These are phyloP conservation scores for Thamnaconus septentrionalis DNA, from an alignment of 2,113 vertebrate species.

Conservation along the genomic window DNA sequence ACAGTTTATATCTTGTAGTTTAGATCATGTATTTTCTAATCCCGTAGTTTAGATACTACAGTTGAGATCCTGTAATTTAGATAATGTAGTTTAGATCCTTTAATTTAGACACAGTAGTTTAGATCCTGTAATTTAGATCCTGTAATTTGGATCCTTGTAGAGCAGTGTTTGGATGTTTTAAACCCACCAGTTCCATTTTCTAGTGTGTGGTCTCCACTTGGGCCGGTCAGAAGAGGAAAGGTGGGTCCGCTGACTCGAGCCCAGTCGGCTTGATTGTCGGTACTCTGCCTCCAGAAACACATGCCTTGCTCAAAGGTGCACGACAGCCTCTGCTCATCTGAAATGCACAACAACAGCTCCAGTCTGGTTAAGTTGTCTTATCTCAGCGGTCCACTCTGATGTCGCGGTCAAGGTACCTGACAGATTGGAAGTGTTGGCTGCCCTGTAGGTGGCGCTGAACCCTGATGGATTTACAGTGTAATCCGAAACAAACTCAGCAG, in stretches of 20 bases:
- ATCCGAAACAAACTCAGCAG: slow-evolving; percentile 77
- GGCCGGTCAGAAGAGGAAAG: slow-evolving; percentile 77
- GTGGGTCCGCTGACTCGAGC: slow-evolving; percentile 67
- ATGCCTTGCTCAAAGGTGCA: slow-evolving; percentile 87
- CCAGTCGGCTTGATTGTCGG: slow-evolving; percentile 81
- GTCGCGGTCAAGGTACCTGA: slow-evolving; percentile 67
- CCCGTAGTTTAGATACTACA: no score
- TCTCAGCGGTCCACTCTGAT: no score
- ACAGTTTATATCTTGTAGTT: no score
- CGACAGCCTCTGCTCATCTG: slow-evolving; percentile 84
- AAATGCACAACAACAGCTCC: neutral
- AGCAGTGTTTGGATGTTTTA: neutral
- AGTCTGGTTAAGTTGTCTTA: no score
- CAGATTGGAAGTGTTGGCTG: slow-evolving; percentile 70
- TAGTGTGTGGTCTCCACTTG: slow-evolving; percentile 86
- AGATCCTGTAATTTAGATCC: no score
- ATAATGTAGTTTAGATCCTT: no score
- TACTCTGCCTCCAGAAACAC: slow-evolving; percentile 87
- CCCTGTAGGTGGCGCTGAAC: slow-evolving; percentile 80
- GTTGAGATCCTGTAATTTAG: no score
- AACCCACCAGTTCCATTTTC: slow-evolving; percentile 82
- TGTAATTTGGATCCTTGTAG: neutral
- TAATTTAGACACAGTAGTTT: no score
- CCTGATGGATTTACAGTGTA: slow-evolving; percentile 72
- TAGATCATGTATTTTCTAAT: no score